Base-by-base conservation (phyloP, 2,797 vertebrate species). In the Manis crassicaudata region DNA sequence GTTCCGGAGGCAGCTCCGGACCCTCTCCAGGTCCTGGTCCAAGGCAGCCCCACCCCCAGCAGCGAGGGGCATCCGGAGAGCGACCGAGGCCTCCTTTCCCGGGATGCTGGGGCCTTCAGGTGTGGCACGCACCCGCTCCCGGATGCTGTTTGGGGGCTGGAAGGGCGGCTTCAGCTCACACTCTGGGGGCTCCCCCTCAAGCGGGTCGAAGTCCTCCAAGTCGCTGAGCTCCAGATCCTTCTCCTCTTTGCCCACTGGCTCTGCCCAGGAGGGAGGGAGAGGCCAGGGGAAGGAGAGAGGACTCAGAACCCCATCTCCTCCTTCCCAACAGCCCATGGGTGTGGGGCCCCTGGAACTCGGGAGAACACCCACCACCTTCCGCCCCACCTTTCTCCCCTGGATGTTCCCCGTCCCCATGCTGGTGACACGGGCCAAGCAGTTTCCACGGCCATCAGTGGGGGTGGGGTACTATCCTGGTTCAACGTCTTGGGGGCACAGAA, bases 151-250 rank as follows among this genome's bases (percentile, higher is more conserved):
- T 98, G 99, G 98, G 95, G 99, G 98, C 80, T 99, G 99, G 95
- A 98, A 99, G 86, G 98, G 82, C 0, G 97, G 97, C 96, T 99
- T 99, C 97, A 99, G 97, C 97, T 99, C 99, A 82, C 99, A 99
- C 97, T 99, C 99, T 0, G 99, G 99, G 98, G 98, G 99, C 97
- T 99, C 99, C 0, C 99, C 99, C 97, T 99, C 99, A 65, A 99
- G 99, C 7, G 99, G 98, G 95, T 99, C 99, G 87, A 99, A 99
- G 92, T 99, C 99, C 16, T 99, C 99, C 98, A 99, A 92, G 97
- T 99, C 99, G 97, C 99, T 99, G 83, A 99, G 98, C 98, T 99
- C 99, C 56, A 99, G 99, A 43, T 99, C 99, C 97, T 99, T 99
- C 97, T 99, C 99, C 5, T 99, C 98, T 95, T 99, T 99, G 98